phyloP scores from a whole-genome alignment of 2,113 vertebrate genomes.

The Mola mola region DNA sequence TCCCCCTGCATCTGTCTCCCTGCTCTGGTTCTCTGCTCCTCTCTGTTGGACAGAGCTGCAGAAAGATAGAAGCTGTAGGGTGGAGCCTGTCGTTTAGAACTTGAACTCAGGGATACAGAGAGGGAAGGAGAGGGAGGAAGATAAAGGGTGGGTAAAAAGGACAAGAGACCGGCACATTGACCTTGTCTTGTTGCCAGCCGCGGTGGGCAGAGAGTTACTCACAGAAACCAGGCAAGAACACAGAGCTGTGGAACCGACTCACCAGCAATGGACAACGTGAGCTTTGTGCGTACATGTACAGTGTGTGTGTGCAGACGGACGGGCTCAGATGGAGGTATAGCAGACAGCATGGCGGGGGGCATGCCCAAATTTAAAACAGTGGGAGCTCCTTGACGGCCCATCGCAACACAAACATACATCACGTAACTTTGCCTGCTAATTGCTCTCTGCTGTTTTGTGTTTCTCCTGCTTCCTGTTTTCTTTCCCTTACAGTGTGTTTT shows the following conservation, averaged over 20 bases:
- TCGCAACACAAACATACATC: conserved; percentile 47
- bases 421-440: conserved; percentile 70
- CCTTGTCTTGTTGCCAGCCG: conserved; percentile 74
- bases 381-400: conserved; percentile 28
- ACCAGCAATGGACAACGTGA: conserved; percentile 61
- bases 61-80: conserved; percentile 75
- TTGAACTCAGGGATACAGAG: conserved; percentile 38
- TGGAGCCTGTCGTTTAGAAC: conserved; percentile 69
- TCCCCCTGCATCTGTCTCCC: conserved; percentile 68
- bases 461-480: conserved; percentile 79
- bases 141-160: conserved; percentile 39
- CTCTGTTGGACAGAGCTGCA: conserved; percentile 54
- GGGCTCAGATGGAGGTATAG: conserved; percentile 51
- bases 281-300: conserved; percentile 52
- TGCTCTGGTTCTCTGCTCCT: conserved; percentile 42
- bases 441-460: conserved; percentile 72
- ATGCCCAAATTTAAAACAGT: conserved; percentile 56
- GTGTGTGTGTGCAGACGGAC: conserved; percentile 39
- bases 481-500: conserved; percentile 59
- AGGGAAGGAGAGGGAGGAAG: conserved; percentile 35
- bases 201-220: conserved; percentile 49
- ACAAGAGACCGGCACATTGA: conserved; percentile 67
- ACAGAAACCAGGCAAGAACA: conserved; percentile 63
- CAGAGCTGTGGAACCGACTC: conserved; percentile 58
- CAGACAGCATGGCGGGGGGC: conserved; percentile 38